Conservation (phyloP, 2,888 invertebrate genomes). For the Tetragonisca angustula region DNA sequence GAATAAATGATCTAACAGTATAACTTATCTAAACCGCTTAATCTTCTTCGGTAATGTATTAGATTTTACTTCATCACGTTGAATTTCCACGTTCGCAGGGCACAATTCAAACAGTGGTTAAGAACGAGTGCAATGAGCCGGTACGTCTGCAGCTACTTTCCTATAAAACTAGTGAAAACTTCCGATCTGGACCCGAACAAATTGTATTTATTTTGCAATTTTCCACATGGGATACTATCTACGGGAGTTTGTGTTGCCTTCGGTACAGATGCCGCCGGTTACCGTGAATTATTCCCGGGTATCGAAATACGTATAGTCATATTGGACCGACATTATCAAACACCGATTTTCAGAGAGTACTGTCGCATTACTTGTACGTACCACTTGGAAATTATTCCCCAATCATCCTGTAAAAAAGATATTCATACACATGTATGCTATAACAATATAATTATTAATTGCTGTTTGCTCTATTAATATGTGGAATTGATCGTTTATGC, state of each 20-base stretch:
- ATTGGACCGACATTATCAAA: conserved; percentile 90
- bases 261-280: conserved; percentile 88
- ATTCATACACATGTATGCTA: no score
- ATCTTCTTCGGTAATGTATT: no score
- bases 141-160: conserved; percentile 93
- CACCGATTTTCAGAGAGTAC: conserved; percentile 90
- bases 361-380: conserved; percentile 86
- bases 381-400: neutral
- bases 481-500: no score
- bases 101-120: conserved; percentile 84
- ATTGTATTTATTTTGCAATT: conserved; percentile 94
- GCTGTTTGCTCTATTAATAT: no score
- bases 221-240: conserved; percentile 96
- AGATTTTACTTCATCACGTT: neutral
- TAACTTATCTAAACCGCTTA: no score
- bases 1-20: no score
- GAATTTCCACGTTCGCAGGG: conserved; percentile 32
- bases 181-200: conserved; percentile 91
- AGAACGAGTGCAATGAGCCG: conserved; percentile 89
- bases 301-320: conserved; percentile 87
- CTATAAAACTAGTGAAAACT: conserved; percentile 92
- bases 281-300: conserved; percentile 87
- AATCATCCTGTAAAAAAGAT: no score
- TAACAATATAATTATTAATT: no score
- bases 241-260: conserved; percentile 93